Evolutionary conservation across 2,113 vertebrate species (phyloP), one percentile per base, ranked within the genome.

Genomic region (Otis tarda): DNA sequence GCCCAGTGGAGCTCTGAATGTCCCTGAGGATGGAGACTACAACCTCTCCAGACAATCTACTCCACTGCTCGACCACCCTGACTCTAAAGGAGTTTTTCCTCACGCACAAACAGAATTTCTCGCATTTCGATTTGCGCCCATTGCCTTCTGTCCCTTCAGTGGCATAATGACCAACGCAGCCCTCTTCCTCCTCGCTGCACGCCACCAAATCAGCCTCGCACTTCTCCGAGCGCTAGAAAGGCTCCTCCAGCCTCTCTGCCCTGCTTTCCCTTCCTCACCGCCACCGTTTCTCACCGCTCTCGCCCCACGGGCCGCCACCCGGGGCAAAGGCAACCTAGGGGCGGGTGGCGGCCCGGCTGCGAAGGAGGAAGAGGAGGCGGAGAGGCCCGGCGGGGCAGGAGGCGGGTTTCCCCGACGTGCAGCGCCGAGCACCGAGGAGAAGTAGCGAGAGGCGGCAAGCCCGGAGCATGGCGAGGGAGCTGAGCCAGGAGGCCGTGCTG

Each of bases 401-500:
- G 94, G 95, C 93, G 95, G 93, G 93, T 53, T 89, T 19, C 77
- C 41, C 93, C 93, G 67, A 56, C 25, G 27, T 10, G 56, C 70
- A 22, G 84, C 12, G 12, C 73, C 52, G 56, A 41, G 37, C 82
- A 8, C 65, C 74, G 89, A 24, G 20, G 47, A 19, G n/a, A 14
- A 28, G 43, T 1, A 12, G 8, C 14, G 83, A 30, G 18, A n/a
- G 31, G 21, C 63, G 24, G 24, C 55, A 3, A 21, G 35, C 4
- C 33, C 73, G 80, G 31, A 96, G 61, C 70, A 99, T 99, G 99
- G 99, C 99, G 39, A 88, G 95, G 45, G 98, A 98, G 64, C 95
- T 99, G 57, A 98, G 98, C 20, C 99, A 99, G 95, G 99, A 99
- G 94, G 94, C 98, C 18, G 98, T 99, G 31, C 88, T 99, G 89